phyloP scores from a whole-genome alignment of 2,113 vertebrate genomes.

The Isichthys henryi region DNA sequence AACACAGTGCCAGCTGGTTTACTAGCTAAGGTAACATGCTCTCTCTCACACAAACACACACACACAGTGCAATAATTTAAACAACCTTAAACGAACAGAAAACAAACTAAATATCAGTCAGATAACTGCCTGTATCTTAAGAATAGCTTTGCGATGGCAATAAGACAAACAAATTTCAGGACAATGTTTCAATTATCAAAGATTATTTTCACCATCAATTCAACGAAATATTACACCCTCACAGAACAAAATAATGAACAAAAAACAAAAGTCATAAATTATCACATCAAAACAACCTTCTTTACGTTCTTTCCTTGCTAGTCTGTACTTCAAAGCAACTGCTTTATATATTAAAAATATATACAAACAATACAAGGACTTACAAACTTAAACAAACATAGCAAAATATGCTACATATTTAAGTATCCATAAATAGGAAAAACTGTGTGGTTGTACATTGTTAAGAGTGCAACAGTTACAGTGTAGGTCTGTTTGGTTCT shows the following conservation, averaged over 20 bases:
- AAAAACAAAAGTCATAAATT: not conserved
- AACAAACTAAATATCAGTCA: not conserved
- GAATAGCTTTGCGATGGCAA: not conserved
- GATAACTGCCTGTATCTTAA: not conserved
- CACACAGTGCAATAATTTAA: constrained; percentile 52
- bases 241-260: not conserved
- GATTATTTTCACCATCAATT: not conserved
- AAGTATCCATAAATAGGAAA: constrained; percentile 30
- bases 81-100: constrained; percentile 23
- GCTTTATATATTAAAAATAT: not conserved
- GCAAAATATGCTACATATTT: constrained; percentile 36
- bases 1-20: constrained; percentile 66
- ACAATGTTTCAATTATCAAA: not conserved
- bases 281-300: not conserved
- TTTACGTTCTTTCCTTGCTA: constrained; percentile 23
- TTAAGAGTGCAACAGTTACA: constrained; percentile 24
- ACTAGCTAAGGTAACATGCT: constrained; percentile 38
- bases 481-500: constrained; percentile 50
- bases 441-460: constrained; percentile 40
- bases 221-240: not conserved
- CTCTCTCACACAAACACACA: not conserved
- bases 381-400: constrained; percentile 38
- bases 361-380: constrained; percentile 19
- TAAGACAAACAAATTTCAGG: not conserved
- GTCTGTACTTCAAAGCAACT: constrained; percentile 28